Base-by-base conservation (phyloP, 2,888 invertebrate genomes). In the Lycocerus yunnanus region DNA sequence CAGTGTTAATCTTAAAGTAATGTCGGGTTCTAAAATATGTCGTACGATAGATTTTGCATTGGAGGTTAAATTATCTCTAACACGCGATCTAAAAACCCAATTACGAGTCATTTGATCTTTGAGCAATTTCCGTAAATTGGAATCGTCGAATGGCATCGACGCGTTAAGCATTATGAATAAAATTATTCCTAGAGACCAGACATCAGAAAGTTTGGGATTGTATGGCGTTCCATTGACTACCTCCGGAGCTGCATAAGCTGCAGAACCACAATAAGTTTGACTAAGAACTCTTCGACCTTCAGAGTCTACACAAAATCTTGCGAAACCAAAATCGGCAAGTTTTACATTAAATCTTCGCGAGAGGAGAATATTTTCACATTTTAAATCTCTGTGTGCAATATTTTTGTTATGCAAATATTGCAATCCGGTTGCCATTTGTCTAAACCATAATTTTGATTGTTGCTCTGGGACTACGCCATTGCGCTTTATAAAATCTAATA, bases 201-300 rank as follows among this genome's bases (percentile, higher is more conserved):
- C 94, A 85, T 98, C 98, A 13, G 95, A 94, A 78, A 95, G 87
- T 86, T 95, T 95, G 0, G 96, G 95, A 87, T 96, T 95, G 86
- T 96, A 96, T 0, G 96, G 95, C 2, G 93, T 93, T 3, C 96
- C 96, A 83, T 94, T 93, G 63, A 98, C 94, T 2, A 98, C 95
- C 88, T 98, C 98, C 0, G 98, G 98, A 1, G 98, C 96, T 1
- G 97, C 98, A 86, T 98, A 98, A 0, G 97, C 97, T 2, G 97
- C 96, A 3, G 97, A 97, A n/a, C 98, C 98, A 85, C 98, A 98
- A 84, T 95, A 98, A 0, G 98, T 97, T 85, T 94, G 92, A 82
- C 97, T 97, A 72, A 96, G 90, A 5, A 95, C 92, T 58, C 94
- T 89, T 71, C 93, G 90, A 68, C 95, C 95, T 68, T 91, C 91